Percentiles rank a stretch among this genome's conserved stretches.
These are phyloP conservation scores for Temnothorax nylanderi DNA, from an alignment of 1,140 invertebrate genomes.

Conservation along the genomic window DNA sequence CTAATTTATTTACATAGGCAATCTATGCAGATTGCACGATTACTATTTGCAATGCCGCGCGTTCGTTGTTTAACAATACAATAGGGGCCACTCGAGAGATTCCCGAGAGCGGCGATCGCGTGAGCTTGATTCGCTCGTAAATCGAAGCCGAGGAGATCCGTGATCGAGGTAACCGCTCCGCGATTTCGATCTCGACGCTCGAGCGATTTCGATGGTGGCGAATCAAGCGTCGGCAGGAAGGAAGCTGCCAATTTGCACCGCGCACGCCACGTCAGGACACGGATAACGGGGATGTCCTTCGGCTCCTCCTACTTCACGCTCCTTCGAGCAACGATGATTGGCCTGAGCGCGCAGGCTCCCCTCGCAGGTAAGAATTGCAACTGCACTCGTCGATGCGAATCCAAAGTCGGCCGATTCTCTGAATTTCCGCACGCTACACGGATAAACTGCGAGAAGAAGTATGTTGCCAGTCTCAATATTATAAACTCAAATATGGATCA, in stretches of 20 bases:
- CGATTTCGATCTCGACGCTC: slow-evolving; percentile 63
- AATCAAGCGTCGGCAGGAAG: slow-evolving; percentile 58
- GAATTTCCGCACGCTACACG: background rate
- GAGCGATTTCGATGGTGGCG: slow-evolving; percentile 47
- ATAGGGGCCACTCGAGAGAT: slow-evolving; percentile 29
- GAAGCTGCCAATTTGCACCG: slow-evolving; percentile 63
- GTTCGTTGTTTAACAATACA: slow-evolving; percentile 53
- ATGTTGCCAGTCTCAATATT: background rate
- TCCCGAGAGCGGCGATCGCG: slow-evolving; percentile 38
- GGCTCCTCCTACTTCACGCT: slow-evolving; percentile 64
- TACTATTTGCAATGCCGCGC: slow-evolving; percentile 18
- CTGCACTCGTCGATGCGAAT: slow-evolving; percentile 55
- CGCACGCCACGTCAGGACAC: slow-evolving; percentile 48
- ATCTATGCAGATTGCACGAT: slow-evolving; percentile 24
- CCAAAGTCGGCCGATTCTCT: slow-evolving; percentile 14
- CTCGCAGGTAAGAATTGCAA: slow-evolving; percentile 34
- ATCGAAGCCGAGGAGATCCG: slow-evolving; percentile 49
- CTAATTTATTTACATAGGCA: slow-evolving; percentile 38
- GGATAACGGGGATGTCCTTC: slow-evolving; percentile 60
- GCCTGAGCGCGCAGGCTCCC: slow-evolving; percentile 26
- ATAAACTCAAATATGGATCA: background rate
- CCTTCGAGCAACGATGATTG: slow-evolving; percentile 60
- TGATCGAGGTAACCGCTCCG: slow-evolving; percentile 49
- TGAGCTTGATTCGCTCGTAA: slow-evolving; percentile 46
- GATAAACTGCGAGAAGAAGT: background rate